Conservation (phyloP, 2,113 vertebrate genomes). For the Hemiscyllium ocellatum region DNA sequence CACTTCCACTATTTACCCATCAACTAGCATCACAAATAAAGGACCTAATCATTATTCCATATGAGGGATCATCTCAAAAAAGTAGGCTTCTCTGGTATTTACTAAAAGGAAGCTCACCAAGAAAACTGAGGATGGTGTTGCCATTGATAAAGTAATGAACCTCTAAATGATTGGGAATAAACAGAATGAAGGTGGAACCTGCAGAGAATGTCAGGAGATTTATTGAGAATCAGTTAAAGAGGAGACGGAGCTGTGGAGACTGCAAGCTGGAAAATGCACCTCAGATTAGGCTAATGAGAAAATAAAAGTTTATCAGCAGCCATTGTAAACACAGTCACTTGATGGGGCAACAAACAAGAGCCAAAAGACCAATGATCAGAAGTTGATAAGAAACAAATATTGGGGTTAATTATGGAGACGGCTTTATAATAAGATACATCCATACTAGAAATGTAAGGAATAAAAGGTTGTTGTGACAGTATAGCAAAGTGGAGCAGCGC, state of each 20-base stretch:
- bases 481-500: not conserved
- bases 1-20: not conserved
- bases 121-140: not conserved
- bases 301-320: not conserved
- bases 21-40: not conserved
- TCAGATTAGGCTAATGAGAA: not conserved
- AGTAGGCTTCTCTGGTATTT: not conserved
- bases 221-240: not conserved
- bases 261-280: not conserved
- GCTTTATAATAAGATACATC: not conserved
- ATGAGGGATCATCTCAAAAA: not conserved
- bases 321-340: not conserved
- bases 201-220: not conserved
- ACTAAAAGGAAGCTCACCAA: not conserved
- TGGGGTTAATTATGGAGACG: not conserved
- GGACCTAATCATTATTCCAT: not conserved
- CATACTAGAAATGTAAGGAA: not conserved
- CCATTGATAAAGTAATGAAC: not conserved
- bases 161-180: not conserved
- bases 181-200: not conserved
- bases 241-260: not conserved
- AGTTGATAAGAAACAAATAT: not conserved
- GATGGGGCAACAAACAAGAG: not conserved
- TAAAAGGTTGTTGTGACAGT: not conserved
- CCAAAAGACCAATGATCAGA: not conserved